Evolutionary conservation across 1,140 invertebrate species (phyloP), one percentile per base, ranked within the genome.

Genomic region (Drosophila aff.): DNA sequence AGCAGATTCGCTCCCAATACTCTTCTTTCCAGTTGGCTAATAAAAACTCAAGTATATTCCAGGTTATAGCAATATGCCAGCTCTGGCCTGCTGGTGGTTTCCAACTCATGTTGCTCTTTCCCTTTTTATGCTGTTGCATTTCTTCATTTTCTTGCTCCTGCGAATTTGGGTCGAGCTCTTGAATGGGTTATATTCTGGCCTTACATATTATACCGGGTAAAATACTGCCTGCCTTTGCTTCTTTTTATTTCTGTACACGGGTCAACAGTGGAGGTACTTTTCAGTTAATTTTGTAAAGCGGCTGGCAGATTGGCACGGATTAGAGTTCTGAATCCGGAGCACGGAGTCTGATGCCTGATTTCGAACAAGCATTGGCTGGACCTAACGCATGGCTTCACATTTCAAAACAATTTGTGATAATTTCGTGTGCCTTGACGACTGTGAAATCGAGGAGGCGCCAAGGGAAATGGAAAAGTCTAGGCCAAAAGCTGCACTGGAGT

Each of bases 81-180:
- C 41, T 60, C 62, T 52, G 26, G 23, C 38, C 23, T 41, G 28
- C 11, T 50, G 55, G 46, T 28, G 46, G 43, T 18, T 72, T 61
- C 44, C 38, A 61, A 46, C 72, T 82, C 62, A 69, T 66, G 59
- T 62, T 57, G 61, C 36, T 72, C 38, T 49, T 72, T 50, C 28
- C 31, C 44, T 57, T 68, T 79, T 62, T 72, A 58, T 79, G 65
- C 82, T 79, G 63, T 87, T 82, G 80, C 77, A 80, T 81, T 90
- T 83, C 75, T 75, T 67, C 59, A 71, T 79, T 85, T 76, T 72
- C 75, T 57, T 76, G 59, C 57, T 36, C 16, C 41, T 67, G 44
- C 62, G 28, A 47, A 76, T 77, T 77, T 76, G 36, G 59, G 74
- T 63, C 72, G 50, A 44, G 61, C 61, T 31, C 38, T 26, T 73